Percentiles rank a stretch among this genome's conserved stretches.
phyloP scores from a whole-genome alignment of 2,113 vertebrate genomes.

The Lonchura striata region DNA sequence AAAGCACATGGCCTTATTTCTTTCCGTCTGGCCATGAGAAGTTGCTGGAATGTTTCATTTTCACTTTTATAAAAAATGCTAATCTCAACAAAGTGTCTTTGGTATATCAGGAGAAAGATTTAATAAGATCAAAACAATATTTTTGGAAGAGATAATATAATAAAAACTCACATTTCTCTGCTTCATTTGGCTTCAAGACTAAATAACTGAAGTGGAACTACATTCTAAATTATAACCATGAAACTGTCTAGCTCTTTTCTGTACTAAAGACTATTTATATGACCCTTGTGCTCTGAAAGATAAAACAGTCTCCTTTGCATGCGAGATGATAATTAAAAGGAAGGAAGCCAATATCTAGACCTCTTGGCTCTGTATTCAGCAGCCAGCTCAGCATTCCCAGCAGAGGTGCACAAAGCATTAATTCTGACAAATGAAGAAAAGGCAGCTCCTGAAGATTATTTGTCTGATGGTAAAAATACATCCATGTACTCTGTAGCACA shows the following conservation, averaged over 20 bases:
- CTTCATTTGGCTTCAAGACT: conserved; percentile 41
- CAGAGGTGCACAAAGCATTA: neutral
- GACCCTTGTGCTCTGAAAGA: conserved; percentile 15
- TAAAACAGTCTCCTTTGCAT: conserved; percentile 33
- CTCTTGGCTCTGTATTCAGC: neutral
- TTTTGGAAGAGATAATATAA: neutral
- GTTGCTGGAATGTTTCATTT: neutral
- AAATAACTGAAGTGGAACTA: conserved; percentile 32
- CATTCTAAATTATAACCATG: conserved; percentile 43
- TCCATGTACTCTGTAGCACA: neutral
- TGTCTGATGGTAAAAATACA: neutral
- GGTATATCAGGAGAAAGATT: neutral
- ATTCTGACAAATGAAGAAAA: neutral
- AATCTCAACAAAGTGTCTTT: neutral
- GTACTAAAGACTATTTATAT: conserved; percentile 45
- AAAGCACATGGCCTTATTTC: neutral
- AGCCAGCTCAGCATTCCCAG: conserved; percentile 46
- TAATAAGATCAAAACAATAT: conserved; percentile 16
- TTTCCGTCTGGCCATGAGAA: neutral
- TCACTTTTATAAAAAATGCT: neutral
- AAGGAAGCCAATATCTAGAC: conserved; percentile 12
- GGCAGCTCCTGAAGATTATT: neutral
- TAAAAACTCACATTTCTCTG: conserved; percentile 17
- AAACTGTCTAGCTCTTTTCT: conserved; percentile 40
- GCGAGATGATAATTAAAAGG: conserved; percentile 45